Conservation (phyloP, 2,113 vertebrate genomes). For the Formicarius rufipectus region DNA sequence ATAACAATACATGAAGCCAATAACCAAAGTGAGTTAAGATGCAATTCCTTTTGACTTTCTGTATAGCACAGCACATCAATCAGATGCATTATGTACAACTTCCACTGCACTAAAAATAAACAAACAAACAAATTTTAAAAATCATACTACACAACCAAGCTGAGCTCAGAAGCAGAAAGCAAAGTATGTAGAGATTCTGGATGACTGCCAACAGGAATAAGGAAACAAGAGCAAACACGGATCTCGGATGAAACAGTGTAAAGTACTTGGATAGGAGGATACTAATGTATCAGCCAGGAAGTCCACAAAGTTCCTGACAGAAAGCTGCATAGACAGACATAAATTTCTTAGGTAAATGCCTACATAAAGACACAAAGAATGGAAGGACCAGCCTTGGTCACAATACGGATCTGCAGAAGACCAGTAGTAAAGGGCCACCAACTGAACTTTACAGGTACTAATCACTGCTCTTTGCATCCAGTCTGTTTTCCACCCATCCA, state of each 20-base stretch:
- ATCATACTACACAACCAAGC: background rate
- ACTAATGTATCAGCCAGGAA: background rate
- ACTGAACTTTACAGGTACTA: background rate
- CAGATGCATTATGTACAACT: background rate
- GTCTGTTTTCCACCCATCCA: background rate
- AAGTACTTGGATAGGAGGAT: background rate
- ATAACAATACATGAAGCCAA: background rate
- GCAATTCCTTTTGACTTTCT: background rate
- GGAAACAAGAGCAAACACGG: background rate
- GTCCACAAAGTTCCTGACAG: fast-evolving
- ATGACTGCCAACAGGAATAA: background rate
- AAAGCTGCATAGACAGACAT: background rate
- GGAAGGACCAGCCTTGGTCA: background rate
- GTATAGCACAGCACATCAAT: background rate
- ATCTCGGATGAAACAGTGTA: background rate
- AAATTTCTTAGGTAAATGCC: background rate
- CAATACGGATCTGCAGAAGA: background rate
- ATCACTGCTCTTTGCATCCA: background rate
- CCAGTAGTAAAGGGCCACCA: background rate
- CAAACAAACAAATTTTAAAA: background rate
- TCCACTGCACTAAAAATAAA: background rate
- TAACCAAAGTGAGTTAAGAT: background rate
- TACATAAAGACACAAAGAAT: background rate
- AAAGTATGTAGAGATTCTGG: background rate
- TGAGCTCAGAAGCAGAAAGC: background rate